These are phyloP conservation scores for Ceratina australensis DNA, from an alignment of 1,140 invertebrate species.

Conservation along the genomic window DNA sequence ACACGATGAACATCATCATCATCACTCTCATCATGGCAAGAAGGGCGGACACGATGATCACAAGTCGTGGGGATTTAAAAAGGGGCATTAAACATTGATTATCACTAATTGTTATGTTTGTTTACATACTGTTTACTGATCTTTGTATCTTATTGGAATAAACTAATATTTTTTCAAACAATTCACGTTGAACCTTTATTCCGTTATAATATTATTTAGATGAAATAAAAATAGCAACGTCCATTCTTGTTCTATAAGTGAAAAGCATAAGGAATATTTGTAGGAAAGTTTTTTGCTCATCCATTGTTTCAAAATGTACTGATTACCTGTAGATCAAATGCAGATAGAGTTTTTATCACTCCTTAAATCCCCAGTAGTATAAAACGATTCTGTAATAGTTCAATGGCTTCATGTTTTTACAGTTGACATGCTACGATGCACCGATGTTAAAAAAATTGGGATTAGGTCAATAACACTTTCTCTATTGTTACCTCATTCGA, in stretches of 20 bases:
- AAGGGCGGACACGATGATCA: conserved; percentile 66
- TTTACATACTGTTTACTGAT: conserved; percentile 25
- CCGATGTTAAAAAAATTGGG: background rate
- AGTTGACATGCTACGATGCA: background rate
- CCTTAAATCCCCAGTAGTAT: background rate
- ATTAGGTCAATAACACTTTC: conserved; percentile 36
- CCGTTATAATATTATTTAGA: background rate
- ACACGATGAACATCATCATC: conserved; percentile 68
- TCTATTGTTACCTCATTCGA: conserved; percentile 1
- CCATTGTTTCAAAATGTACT: background rate
- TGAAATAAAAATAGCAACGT: background rate
- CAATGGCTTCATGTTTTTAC: conserved; percentile 8
- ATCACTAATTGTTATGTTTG: conserved; percentile 29
- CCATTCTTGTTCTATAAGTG: too few species aligned
- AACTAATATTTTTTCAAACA: conserved; percentile 5
- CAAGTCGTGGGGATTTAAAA: conserved; percentile 56
- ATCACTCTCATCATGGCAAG: conserved; percentile 65
- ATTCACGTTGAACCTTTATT: background rate
- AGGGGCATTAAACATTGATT: conserved; percentile 46
- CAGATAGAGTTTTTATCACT: background rate
- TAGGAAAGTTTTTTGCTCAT: too few species aligned
- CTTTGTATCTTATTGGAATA: conserved; percentile 40
- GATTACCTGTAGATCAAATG: too few species aligned
- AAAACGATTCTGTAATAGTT: background rate
- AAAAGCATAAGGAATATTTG: too few species aligned